A percentile compares a stretch with the other conserved stretches of the same genome.
phyloP scores from a whole-genome alignment of 2,888 invertebrate species.

The Dasysyrphus albostriatus region DNA sequence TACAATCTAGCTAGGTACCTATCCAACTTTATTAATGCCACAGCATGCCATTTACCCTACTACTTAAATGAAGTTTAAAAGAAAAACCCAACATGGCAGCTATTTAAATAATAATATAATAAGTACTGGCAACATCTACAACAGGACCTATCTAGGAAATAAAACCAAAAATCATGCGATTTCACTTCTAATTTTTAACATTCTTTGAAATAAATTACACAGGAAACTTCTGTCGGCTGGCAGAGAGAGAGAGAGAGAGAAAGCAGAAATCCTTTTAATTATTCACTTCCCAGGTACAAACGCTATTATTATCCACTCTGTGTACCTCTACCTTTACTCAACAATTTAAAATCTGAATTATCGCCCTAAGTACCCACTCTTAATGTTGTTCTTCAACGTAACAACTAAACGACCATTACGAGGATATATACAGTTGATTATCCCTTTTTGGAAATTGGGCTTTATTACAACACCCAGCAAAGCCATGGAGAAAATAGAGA shows the following conservation, averaged over 20 bases:
- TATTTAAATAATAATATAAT: background rate
- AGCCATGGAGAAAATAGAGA: background rate
- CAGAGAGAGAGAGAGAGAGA: conserved; percentile 7
- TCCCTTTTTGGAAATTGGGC: conserved; percentile 47
- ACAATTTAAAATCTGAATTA: conserved; percentile 45
- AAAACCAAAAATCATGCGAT: conserved; percentile 6
- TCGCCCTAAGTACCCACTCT: conserved; percentile 13
- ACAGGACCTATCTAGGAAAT: background rate
- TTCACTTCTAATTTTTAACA: conserved; percentile 21
- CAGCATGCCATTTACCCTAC: background rate
- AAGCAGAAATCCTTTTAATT: conserved; percentile 40
- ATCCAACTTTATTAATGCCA: background rate
- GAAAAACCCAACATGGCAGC: background rate
- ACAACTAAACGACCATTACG: conserved; percentile 14
- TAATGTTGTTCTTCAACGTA: conserved; percentile 19
- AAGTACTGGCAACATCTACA: background rate
- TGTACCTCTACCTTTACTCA: no score
- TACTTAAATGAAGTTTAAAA: background rate
- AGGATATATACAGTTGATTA: conserved; percentile 39
- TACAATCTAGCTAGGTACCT: background rate
- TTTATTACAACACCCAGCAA: conserved; percentile 4
- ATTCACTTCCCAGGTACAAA: conserved; percentile 34
- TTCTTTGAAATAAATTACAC: background rate
- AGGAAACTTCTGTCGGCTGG: conserved; percentile 12
- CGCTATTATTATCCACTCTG: conserved; percentile 32